These are phyloP conservation scores for Motacilla alba DNA, from an alignment of 2,113 vertebrate genomes.

Conservation along the genomic window DNA sequence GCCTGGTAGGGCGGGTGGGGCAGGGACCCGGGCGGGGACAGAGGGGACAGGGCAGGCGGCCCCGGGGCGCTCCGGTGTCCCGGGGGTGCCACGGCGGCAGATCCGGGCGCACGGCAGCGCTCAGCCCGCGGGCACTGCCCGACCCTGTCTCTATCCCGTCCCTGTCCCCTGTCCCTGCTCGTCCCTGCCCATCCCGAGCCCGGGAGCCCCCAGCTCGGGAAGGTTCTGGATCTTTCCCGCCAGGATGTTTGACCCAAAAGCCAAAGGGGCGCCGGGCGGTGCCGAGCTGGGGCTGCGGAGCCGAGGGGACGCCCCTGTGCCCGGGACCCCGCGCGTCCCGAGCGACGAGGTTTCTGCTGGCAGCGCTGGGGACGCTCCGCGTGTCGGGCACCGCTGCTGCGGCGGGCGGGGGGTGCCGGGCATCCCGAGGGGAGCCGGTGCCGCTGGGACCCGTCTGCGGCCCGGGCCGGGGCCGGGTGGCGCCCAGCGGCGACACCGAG, in stretches of 20 bases:
- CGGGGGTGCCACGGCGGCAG: not conserved
- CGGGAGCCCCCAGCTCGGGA: not conserved
- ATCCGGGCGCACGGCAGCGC: not conserved
- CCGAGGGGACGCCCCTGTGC: not conserved
- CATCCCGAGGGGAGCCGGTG: no score
- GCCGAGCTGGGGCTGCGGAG: not conserved
- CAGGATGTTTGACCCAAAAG: not conserved
- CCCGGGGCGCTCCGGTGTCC: not conserved
- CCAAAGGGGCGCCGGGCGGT: not conserved
- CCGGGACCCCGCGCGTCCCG: not conserved
- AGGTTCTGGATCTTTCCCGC: not conserved
- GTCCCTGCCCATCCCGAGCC: no score
- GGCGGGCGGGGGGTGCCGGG: not conserved
- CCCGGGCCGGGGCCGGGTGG: no score
- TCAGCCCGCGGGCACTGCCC: no score
- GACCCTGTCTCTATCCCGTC: no score
- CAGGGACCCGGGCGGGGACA: not conserved
- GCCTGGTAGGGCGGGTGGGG: not conserved
- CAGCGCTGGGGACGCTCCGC: not conserved
- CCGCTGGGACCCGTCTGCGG: fast-evolving
- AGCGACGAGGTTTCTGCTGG: not conserved
- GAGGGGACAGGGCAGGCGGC: not conserved
- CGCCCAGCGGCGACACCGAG: not conserved
- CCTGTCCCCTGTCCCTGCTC: not conserved
- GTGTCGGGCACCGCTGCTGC: fast-evolving